Base-by-base conservation (phyloP, 2,888 invertebrate species). In the Andrena marginata region DNA sequence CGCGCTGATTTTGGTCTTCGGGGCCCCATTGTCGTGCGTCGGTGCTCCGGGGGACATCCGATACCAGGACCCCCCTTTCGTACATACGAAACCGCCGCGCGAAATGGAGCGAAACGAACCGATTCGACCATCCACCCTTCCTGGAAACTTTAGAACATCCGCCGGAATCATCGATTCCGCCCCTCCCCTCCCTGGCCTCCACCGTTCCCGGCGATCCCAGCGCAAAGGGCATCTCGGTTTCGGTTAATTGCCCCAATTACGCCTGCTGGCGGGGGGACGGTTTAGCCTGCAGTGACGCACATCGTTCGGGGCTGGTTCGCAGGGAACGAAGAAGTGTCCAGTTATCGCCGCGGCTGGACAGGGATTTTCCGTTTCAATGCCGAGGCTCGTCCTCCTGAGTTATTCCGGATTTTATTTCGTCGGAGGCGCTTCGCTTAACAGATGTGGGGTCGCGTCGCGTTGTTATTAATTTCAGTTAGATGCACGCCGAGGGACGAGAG, bases 1-100 rank as follows among this genome's bases (percentile, higher is more conserved):
- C 89, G 85, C 91, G 85, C 90, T 89, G 90, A 92, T 92, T 91
- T 90, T 90, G 89, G 88, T 90, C 86, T 90, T 91, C 82, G 84
- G 79, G 67, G 77, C 77, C 80, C 80, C 83, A 86, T 88, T 87
- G 89, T 89, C 51, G 78, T 49, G 62, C 63, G 68, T 16, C 80
- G 23, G 81, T 74, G 82, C 72, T 83, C 77, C 65, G 63, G 80
- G 80, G 88, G 92, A 92, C 88, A 91, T 90, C 87, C 89, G 91
- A 91, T 91, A 92, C 88, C 80, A 51, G 68, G 69, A 80, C 85
- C 84, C 85, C 87, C 85, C n/a, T n/a, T 20, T 3, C 23, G 20
- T n/a, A 35, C 2, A 26, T 81, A 74, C 79, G 65, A 67, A 78
- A 23, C 16, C 69, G 70, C 35, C 80, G 80, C 80, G 86, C 85